Percentiles rank a stretch among this genome's conserved stretches.
Evolutionary conservation across 2,888 invertebrate species (phyloP).

Genomic region (Ctena decussata): DNA sequence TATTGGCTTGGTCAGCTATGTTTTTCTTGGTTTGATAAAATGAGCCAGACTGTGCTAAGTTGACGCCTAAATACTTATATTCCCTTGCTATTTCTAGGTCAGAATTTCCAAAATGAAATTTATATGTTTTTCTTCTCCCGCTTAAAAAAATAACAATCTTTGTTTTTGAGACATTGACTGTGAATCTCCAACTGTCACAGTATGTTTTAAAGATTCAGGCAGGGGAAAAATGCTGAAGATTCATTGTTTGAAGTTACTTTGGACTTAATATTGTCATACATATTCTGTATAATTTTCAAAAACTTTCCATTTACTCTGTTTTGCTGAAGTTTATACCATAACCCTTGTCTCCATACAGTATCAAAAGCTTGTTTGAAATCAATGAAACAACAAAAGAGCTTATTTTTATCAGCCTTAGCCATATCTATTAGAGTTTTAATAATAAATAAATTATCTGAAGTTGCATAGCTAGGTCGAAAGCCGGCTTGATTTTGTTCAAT

Average conservation of each 20-base stretch:
- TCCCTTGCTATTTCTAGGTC: too few species aligned
- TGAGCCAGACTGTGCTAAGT: too few species aligned
- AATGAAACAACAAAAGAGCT: not conserved
- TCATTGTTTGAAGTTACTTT: not conserved
- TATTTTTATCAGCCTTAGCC: not conserved
- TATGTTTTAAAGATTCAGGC: not conserved
- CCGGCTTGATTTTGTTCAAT: not conserved
- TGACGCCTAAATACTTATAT: too few species aligned
- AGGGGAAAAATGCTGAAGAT: not conserved
- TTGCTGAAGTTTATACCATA: not conserved
- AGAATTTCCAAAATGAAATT: too few species aligned
- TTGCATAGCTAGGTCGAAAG: constrained; percentile 24
- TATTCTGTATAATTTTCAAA: not conserved
- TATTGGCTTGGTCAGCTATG: too few species aligned
- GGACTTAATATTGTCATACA: not conserved
- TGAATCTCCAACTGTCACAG: too few species aligned
- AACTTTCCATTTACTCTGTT: not conserved
- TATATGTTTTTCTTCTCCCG: too few species aligned
- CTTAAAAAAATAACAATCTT: too few species aligned
- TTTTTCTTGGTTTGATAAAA: too few species aligned
- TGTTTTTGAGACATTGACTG: too few species aligned
- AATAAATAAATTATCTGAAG: constrained; percentile 34
- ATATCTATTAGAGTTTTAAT: constrained; percentile 24
- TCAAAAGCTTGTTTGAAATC: not conserved
- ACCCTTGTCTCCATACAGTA: not conserved